phyloP scores from a whole-genome alignment of 2,888 invertebrate genomes.

The Chrysolina oricalcia region DNA sequence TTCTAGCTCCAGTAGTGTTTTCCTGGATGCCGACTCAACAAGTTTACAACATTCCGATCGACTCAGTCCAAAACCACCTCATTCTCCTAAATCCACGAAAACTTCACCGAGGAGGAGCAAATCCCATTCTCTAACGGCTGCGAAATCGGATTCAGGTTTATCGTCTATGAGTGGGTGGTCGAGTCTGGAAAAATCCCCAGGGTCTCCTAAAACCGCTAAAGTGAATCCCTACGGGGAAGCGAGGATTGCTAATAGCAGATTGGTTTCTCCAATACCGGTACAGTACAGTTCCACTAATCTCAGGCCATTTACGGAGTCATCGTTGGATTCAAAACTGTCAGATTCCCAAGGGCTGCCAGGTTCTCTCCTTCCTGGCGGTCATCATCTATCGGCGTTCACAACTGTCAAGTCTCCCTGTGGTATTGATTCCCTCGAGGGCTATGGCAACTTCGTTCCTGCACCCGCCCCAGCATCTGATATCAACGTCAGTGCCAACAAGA shows the following conservation, averaged over 20 bases:
- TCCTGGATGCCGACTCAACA: slow-evolving; percentile 70
- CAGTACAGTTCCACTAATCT: slow-evolving; percentile 45
- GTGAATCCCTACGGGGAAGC: slow-evolving; percentile 58
- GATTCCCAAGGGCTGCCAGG: slow-evolving; percentile 53
- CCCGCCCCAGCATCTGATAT: slow-evolving; percentile 73
- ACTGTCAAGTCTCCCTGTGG: slow-evolving; percentile 74
- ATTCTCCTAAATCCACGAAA: slow-evolving; percentile 83
- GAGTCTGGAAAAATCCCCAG: slow-evolving; percentile 88
- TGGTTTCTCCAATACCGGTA: slow-evolving; percentile 51
- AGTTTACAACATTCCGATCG: slow-evolving; percentile 71
- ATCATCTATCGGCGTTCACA: slow-evolving; percentile 75
- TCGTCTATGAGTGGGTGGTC: slow-evolving; percentile 93
- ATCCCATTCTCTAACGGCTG: slow-evolving; percentile 77
- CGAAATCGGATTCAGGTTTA: slow-evolving; percentile 89
- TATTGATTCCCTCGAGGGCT: slow-evolving; percentile 71
- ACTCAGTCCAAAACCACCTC: slow-evolving; percentile 78
- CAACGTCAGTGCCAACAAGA: slow-evolving; percentile 73
- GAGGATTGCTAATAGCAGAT: slow-evolving; percentile 49
- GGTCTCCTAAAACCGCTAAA: slow-evolving; percentile 79
- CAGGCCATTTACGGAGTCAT: slow-evolving; percentile 75
- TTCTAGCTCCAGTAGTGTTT: slow-evolving; percentile 68
- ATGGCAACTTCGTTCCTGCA: slow-evolving; percentile 74
- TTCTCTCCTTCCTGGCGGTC: slow-evolving; percentile 71
- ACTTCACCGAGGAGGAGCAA: slow-evolving; percentile 81
- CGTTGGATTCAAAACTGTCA: slow-evolving; percentile 73